Conservation (phyloP, 2,888 invertebrate genomes). For the Netelia fuscicornis region DNA sequence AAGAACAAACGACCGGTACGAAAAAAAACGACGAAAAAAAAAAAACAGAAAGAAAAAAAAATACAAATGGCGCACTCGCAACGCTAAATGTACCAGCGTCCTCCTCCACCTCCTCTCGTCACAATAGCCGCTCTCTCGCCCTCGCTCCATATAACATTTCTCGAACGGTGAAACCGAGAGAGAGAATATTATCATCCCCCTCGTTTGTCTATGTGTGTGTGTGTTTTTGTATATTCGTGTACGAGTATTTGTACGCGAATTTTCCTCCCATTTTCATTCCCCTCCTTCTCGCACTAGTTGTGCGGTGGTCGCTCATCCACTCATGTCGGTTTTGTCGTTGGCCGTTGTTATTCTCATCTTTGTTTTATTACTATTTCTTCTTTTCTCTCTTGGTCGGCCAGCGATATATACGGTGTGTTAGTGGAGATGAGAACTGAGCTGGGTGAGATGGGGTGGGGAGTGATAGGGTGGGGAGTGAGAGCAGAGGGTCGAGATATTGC, state of each 20-base stretch:
- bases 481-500: background rate
- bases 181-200: constrained; percentile 45
- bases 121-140: constrained; percentile 49
- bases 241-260: constrained; percentile 5
- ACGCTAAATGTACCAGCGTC: constrained; percentile 63
- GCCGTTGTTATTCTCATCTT: constrained; percentile 51
- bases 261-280: constrained; percentile 43
- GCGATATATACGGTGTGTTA: constrained; percentile 4
- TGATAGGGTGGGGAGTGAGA: background rate
- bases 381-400: constrained; percentile 21
- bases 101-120: constrained; percentile 38
- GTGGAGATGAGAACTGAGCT: background rate
- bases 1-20: constrained; percentile 42
- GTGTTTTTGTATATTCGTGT: background rate
- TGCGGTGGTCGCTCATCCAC: background rate
- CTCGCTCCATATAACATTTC: constrained; percentile 19
- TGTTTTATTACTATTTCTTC: constrained; percentile 55
- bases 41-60: constrained; percentile 5
- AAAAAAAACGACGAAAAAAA: constrained; percentile 45
- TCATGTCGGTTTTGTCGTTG: constrained; percentile 18
- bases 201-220: constrained; percentile 18
- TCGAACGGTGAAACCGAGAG: constrained; percentile 36
- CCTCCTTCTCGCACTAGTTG: constrained; percentile 17
- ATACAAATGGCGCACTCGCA: constrained; percentile 33
- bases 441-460: background rate